These are phyloP conservation scores for Tadarida brasiliensis DNA, from an alignment of 2,797 vertebrate species.

Conservation along the genomic window DNA sequence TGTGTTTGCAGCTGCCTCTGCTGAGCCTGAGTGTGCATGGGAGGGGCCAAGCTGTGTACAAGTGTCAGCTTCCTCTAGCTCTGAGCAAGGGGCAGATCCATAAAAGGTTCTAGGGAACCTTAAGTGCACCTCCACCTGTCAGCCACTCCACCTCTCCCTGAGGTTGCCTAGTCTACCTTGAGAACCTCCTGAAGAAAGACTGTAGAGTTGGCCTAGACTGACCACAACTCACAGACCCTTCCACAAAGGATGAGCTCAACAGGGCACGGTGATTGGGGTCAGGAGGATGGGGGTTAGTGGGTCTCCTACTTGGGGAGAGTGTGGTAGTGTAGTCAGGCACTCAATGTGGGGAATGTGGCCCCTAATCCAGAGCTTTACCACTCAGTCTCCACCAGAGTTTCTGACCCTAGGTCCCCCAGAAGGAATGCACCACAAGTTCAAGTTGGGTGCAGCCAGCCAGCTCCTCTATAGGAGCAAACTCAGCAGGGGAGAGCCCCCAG, in stretches of 20 bases:
- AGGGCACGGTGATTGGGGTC: not conserved
- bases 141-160: not conserved
- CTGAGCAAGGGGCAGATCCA: not conserved
- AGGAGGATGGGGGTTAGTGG: not conserved
- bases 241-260: not conserved
- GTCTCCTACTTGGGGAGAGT: not conserved
- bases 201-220: not conserved
- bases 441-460: not conserved
- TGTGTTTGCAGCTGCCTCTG: not conserved
- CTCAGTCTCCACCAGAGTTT: not conserved
- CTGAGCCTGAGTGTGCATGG: not conserved
- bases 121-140: not conserved
- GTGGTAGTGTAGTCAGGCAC: not conserved
- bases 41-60: not conserved
- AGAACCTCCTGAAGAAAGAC: not conserved
- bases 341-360: not conserved
- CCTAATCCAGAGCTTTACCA: not conserved
- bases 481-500: not conserved
- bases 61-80: not conserved
- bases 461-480: not conserved
- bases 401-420: not conserved
- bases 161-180: not conserved
- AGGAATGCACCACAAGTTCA: not conserved
- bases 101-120: not conserved
- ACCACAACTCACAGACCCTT: not conserved